Percentiles rank a stretch among this genome's conserved stretches.
Conservation (phyloP, 2,113 vertebrate genomes). For the Corapipo altera region DNA sequence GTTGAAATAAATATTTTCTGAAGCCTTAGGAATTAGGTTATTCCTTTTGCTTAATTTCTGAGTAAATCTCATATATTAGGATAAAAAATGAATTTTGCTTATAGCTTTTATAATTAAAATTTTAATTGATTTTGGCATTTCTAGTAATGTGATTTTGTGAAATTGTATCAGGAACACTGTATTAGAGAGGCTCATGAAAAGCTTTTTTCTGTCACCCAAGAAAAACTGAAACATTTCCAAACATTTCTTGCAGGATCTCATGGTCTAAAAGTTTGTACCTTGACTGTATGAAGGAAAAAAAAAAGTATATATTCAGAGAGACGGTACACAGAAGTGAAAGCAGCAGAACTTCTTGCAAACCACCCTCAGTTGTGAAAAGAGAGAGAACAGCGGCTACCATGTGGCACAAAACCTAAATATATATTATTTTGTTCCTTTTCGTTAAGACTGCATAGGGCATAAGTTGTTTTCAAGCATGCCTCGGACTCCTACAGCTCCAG, state of each 20-base stretch:
- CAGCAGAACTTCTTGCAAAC: slow-evolving; percentile 59
- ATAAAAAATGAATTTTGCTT: neutral
- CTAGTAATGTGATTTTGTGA: neutral
- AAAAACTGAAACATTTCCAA: neutral
- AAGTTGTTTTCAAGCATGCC: slow-evolving; percentile 85
- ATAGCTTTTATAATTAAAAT: neutral
- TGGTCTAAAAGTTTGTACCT: neutral
- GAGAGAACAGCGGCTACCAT: slow-evolving; percentile 65
- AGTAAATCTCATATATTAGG: neutral
- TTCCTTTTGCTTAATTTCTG: neutral
- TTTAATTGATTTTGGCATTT: neutral
- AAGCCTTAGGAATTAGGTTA: neutral
- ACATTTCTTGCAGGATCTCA: neutral
- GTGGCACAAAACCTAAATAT: slow-evolving; percentile 65
- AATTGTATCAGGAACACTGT: neutral
- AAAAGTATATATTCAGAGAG: slow-evolving; percentile 51
- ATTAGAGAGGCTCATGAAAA: neutral
- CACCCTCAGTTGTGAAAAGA: slow-evolving; percentile 56
- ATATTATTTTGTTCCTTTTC: slow-evolving; percentile 77
- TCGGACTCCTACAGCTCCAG: slow-evolving; percentile 90
- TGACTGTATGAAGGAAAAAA: neutral
- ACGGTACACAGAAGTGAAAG: slow-evolving; percentile 54
- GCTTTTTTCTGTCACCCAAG: neutral
- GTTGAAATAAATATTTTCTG: neutral
- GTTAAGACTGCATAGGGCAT: slow-evolving; percentile 76